Evolutionary conservation across 1,140 invertebrate genomes (phyloP).

Genomic region (Macrostomum lignano): DNA sequence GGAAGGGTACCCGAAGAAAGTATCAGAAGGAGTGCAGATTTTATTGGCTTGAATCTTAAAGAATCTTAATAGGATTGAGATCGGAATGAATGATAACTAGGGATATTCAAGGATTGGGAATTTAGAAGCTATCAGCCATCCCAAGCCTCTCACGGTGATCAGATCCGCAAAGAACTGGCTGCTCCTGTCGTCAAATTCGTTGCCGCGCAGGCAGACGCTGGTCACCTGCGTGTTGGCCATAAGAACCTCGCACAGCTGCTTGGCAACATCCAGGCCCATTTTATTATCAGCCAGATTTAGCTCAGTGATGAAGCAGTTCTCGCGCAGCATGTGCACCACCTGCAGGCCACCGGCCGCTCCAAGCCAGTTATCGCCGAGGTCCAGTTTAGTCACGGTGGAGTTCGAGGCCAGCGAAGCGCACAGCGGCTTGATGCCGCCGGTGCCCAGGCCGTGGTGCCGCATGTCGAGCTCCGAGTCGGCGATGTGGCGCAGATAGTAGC

Average conservation of each 20-base stretch:
- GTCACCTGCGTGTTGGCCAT: no score
- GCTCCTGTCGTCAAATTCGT: neutral
- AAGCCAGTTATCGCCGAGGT: slow-evolving; percentile 23
- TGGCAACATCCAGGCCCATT: no score
- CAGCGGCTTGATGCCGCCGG: slow-evolving; percentile 17
- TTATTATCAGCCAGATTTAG: slow-evolving; percentile 7
- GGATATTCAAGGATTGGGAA: no score
- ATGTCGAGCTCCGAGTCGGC: slow-evolving; percentile 16
- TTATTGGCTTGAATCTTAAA: no score
- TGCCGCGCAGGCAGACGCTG: neutral
- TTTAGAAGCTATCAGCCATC: no score
- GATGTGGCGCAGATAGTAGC: slow-evolving; percentile 25
- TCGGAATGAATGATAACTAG: no score
- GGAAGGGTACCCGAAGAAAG: no score
- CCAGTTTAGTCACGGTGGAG: slow-evolving; percentile 14
- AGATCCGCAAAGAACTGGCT: neutral
- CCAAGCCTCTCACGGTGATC: no score
- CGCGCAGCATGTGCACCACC: slow-evolving; percentile 21
- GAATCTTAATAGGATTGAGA: no score
- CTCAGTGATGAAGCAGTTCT: slow-evolving; percentile 24
- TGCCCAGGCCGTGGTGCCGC: slow-evolving; percentile 23
- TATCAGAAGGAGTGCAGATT: no score
- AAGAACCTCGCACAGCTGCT: no score
- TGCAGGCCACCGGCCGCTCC: slow-evolving; percentile 14
- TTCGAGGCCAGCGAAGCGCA: slow-evolving; percentile 19